Base-by-base conservation (phyloP, 2,888 invertebrate genomes). In the Brenthis ino region DNA sequence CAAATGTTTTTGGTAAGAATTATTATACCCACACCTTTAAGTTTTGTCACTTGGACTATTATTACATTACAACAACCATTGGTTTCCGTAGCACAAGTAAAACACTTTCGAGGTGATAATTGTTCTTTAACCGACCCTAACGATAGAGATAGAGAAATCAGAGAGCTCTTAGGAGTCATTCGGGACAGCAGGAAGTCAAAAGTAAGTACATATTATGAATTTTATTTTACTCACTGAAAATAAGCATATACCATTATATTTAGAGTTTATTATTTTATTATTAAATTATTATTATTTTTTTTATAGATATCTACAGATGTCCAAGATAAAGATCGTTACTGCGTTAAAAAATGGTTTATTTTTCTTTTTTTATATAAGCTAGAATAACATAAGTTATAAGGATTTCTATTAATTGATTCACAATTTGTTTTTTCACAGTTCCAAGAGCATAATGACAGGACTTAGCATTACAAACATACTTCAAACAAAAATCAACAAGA, bases 61-160 rank as follows among this genome's bases (percentile, higher is more conserved):
- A 16, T 20, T 47, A 12, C 54, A 12, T 75, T 77, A 75, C 69
- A 71, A 37, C 48, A 48, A 24, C 16, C 12, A n/a, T 47, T n/a
- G 47, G 37, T 47, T 65, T 24, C 72, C 65, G 13, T 60, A 89
- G 86, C 80, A 54, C 80, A 82, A 8, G 76, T 77, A 47, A 90
- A 88, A 73, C 91, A 91, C 75, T 89, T 79, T 71, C 82, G 77
- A 64, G 91, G 88, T n/a, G 91, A 91, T 69, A 77, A 83, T 47
- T 91, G 91, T 73, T 74, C 77, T 0, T 74, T 89, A 20, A 64
- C 75, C 13, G 81, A 89, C 71, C 91, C 91, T 2, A 70, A 85
- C 47, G 80, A 82, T 67, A 82, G 91, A 71, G 90, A 91, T 69
- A 85, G 81, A 72, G 87, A 91, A 75, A 89, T 91, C 37, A 80